A percentile compares a stretch with the other conserved stretches of the same genome.
phyloP scores from a whole-genome alignment of 2,888 invertebrate genomes.

The Philopedon plagiatum region DNA sequence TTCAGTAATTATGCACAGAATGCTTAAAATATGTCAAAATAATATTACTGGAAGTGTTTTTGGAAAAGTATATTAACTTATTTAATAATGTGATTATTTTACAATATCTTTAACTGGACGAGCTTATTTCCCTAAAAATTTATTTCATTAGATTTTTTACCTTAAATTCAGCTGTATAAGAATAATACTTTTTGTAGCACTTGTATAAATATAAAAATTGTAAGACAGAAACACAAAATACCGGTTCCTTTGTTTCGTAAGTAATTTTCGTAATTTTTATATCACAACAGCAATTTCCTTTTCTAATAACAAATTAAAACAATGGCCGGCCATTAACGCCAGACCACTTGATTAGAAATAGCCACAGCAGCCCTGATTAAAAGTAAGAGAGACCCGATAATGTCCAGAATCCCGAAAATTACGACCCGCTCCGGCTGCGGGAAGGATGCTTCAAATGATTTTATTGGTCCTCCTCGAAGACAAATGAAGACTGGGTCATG shows the following conservation, averaged over 20 bases:
- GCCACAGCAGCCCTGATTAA: slow-evolving; percentile 64
- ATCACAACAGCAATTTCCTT: background rate
- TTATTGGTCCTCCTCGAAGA: slow-evolving; percentile 69
- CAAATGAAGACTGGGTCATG: slow-evolving; percentile 70
- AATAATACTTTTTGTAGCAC: no score
- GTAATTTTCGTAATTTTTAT: background rate
- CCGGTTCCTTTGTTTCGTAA: background rate
- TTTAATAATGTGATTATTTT: no score
- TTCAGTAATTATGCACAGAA: no score
- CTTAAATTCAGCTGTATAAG: no score
- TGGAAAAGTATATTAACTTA: no score
- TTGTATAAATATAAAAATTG: background rate
- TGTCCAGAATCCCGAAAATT: slow-evolving; percentile 64
- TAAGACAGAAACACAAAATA: background rate
- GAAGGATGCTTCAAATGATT: slow-evolving; percentile 66
- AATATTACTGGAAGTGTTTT: no score
- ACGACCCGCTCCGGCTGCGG: slow-evolving; percentile 60
- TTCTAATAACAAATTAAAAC: slow-evolving; percentile 38
- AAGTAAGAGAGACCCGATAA: slow-evolving; percentile 62
- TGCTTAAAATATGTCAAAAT: no score
- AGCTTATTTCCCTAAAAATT: no score
- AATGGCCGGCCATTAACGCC: slow-evolving; percentile 60
- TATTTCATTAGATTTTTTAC: no score
- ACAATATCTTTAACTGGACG: no score
- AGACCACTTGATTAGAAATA: slow-evolving; percentile 69